Percentiles rank a stretch among this genome's conserved stretches.
These are phyloP conservation scores for Phymatocera aterrima DNA, from an alignment of 2,888 invertebrate species.

Conservation along the genomic window DNA sequence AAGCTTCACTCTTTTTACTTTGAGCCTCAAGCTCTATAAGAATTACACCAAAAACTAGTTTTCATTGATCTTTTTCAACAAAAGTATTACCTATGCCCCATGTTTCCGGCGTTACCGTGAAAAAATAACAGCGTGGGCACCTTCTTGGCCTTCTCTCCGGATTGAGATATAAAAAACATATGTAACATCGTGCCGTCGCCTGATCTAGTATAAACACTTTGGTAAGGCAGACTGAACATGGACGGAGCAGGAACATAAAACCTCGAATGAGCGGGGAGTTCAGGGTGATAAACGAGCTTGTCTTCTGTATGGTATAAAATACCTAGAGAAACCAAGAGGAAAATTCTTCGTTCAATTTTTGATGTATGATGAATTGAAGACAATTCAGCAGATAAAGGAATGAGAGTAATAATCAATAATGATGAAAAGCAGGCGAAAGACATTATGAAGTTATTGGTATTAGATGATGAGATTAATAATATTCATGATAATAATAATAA, in stretches of 20 bases:
- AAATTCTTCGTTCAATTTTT: not conserved
- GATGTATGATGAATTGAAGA: not conserved
- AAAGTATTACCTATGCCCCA: slow-evolving; percentile 87
- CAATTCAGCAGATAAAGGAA: slow-evolving; percentile 6
- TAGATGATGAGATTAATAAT: slow-evolving; percentile 17
- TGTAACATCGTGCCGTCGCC: slow-evolving; percentile 87
- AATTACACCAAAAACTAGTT: not conserved
- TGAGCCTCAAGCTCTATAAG: not conserved
- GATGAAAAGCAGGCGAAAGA: too few species aligned
- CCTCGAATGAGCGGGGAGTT: slow-evolving; percentile 91
- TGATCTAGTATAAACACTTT: slow-evolving; percentile 86
- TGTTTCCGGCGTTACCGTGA: slow-evolving; percentile 98
- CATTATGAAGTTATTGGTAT: too few species aligned
- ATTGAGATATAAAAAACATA: slow-evolving; percentile 88
- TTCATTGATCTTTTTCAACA: not conserved
- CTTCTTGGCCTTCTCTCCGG: slow-evolving; percentile 80
- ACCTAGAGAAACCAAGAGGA: slow-evolving; percentile 76
- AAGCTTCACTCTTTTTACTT: not conserved
- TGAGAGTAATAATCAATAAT: not conserved
- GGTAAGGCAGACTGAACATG: slow-evolving; percentile 90
- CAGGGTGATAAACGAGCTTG: slow-evolving; percentile 91
- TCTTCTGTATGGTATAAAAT: slow-evolving; percentile 92
- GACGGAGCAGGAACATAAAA: slow-evolving; percentile 92
- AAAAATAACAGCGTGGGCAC: slow-evolving; percentile 92
- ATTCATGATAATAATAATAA: slow-evolving; percentile 3